A percentile compares a stretch with the other conserved stretches of the same genome.
Evolutionary conservation across 2,797 vertebrate genomes (phyloP).

Genomic region (Hippopotamyrus pictus): DNA sequence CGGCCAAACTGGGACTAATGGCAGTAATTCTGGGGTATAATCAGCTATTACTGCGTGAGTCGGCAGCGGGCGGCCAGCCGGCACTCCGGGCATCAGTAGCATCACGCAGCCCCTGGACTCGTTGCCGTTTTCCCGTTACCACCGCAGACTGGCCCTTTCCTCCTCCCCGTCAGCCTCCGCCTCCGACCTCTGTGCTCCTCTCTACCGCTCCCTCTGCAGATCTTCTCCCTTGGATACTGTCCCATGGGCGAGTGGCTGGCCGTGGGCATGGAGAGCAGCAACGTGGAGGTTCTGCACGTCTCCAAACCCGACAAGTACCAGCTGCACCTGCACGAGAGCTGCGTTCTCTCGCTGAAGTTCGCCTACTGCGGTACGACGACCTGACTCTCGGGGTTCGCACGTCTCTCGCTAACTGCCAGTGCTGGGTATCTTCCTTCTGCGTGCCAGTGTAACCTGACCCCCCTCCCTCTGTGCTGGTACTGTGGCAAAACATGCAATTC

Average conservation of each 20-base stretch:
- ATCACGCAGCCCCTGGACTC: too few species aligned
- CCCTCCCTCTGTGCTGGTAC: neutral
- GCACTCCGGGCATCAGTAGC: too few species aligned
- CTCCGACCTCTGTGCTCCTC: too few species aligned
- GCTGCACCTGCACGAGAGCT: slow-evolving; percentile 70
- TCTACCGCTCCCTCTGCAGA: slow-evolving; percentile 35
- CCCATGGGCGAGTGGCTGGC: slow-evolving; percentile 58
- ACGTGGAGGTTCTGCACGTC: slow-evolving; percentile 67
- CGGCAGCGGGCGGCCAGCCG: neutral
- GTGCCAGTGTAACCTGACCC: neutral
- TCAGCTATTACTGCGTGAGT: neutral
- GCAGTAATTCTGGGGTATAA: neutral
- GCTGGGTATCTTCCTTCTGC: neutral
- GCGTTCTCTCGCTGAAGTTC: slow-evolving; percentile 64
- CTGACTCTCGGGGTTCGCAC: neutral
- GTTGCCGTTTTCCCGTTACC: too few species aligned
- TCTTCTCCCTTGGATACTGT: slow-evolving; percentile 57
- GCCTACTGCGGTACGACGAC: slow-evolving; percentile 54
- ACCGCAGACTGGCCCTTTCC: too few species aligned
- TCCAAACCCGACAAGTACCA: slow-evolving; percentile 68
- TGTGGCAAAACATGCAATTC: neutral
- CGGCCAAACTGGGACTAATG: too few species aligned
- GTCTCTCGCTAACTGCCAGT: neutral
- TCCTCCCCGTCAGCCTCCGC: neutral
- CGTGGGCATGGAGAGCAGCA: slow-evolving; percentile 63